A percentile compares a stretch with the other conserved stretches of the same genome.
Conservation (phyloP, 1,140 invertebrate species). For the Papilio xuthus region DNA sequence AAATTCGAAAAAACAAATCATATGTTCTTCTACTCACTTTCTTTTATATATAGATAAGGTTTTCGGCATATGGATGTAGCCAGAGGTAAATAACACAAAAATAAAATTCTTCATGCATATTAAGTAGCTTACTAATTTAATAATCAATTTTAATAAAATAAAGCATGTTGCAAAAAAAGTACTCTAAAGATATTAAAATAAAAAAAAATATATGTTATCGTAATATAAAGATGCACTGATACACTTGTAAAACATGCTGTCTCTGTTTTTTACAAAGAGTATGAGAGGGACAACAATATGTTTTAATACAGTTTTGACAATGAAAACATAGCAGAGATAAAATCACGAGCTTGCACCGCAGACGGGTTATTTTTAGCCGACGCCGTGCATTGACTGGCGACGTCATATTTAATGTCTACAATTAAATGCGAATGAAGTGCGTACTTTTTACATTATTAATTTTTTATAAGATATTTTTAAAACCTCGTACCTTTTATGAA, state of each 20-base stretch:
- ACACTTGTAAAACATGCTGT: background rate
- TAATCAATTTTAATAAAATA: background rate
- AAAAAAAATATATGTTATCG: background rate
- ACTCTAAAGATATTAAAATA: background rate
- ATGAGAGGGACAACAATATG: background rate
- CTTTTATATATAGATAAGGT: no score
- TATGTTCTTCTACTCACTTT: no score
- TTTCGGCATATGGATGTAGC: background rate
- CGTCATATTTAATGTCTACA: constrained; percentile 8
- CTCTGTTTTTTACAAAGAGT: background rate
- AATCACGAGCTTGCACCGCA: constrained; percentile 2
- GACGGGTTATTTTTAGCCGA: constrained; percentile 1
- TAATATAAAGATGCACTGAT: background rate
- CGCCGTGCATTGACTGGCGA: constrained; percentile 5
- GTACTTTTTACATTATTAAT: background rate
- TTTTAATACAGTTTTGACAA: background rate
- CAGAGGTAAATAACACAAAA: background rate
- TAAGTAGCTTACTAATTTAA: background rate
- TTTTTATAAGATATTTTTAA: no score
- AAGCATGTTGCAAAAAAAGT: background rate
- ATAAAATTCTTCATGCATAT: background rate
- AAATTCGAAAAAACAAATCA: no score
- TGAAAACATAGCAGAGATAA: background rate
- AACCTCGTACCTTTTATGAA: no score
- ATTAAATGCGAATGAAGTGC: background rate